phyloP scores from a whole-genome alignment of 2,888 invertebrate species.

The Sminthurinus aureus region DNA sequence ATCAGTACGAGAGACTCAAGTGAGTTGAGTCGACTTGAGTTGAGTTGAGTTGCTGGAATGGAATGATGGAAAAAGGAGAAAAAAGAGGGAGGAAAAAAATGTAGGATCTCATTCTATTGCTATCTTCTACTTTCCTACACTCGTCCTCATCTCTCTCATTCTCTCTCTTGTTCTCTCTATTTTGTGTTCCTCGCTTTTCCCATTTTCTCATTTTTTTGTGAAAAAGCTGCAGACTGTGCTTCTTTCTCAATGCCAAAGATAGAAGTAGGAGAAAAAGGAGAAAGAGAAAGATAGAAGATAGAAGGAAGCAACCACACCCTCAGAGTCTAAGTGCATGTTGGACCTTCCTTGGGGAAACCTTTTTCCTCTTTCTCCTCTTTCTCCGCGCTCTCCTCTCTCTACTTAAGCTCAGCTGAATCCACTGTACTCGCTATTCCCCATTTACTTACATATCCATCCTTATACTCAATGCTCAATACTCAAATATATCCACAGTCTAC shows the following conservation, averaged over 20 bases:
- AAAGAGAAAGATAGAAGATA: background rate
- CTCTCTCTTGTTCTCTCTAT: background rate
- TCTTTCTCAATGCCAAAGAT: background rate
- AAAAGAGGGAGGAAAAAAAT: slow-evolving; percentile 10
- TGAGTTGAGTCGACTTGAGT: background rate
- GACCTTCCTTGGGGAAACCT: background rate
- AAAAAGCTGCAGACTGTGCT: background rate
- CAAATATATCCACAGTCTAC: background rate
- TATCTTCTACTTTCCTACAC: background rate
- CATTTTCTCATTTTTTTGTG: background rate
- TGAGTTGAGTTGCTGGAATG: background rate
- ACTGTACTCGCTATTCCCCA: too few relatives aligned
- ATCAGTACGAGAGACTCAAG: background rate
- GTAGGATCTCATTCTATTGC: background rate
- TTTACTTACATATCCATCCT: background rate
- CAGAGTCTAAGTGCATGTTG: background rate
- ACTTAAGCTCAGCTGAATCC: background rate
- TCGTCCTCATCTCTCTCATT: background rate
- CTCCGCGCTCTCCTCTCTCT: background rate
- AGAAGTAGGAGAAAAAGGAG: background rate
- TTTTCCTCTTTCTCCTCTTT: background rate
- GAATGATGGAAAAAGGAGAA: background rate
- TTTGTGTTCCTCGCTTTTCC: background rate
- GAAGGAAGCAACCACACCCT: slow-evolving; percentile 1
- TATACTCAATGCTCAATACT: background rate